Percentiles rank a stretch among this genome's conserved stretches.
These are phyloP conservation scores for Mimas tiliae DNA, from an alignment of 2,888 invertebrate genomes.

Conservation along the genomic window DNA sequence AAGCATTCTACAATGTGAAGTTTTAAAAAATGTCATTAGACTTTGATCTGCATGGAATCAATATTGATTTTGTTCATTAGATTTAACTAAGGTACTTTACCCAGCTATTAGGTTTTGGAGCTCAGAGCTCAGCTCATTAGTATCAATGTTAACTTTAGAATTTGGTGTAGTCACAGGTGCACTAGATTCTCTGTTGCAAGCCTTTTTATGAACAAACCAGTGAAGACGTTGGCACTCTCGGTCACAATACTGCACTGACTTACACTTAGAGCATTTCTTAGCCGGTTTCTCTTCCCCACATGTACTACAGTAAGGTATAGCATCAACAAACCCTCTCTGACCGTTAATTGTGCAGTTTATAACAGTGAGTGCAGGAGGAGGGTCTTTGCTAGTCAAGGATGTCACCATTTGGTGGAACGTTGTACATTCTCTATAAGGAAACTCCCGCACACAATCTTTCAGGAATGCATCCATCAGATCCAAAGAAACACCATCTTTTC, in stretches of 20 bases:
- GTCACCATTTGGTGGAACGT: slow-evolving; percentile 94
- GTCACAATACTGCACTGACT: slow-evolving; percentile 96
- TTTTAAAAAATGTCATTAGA: slow-evolving; percentile 14
- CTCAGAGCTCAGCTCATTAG: slow-evolving; percentile 78
- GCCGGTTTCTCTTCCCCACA: slow-evolving; percentile 95
- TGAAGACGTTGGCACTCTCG: slow-evolving; percentile 96
- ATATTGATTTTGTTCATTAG: slow-evolving; percentile 9
- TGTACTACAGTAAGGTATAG: slow-evolving; percentile 90
- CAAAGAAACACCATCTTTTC: slow-evolving; percentile 87
- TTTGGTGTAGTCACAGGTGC: slow-evolving; percentile 55
- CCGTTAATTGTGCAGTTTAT: slow-evolving; percentile 94
- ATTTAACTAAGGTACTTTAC: slow-evolving; percentile 41
- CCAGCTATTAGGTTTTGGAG: slow-evolving; percentile 80
- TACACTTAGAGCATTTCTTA: slow-evolving; percentile 98
- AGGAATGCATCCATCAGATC: slow-evolving; percentile 90
- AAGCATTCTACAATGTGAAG: slow-evolving; percentile 24
- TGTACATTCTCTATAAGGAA: slow-evolving; percentile 95
- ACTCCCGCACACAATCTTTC: slow-evolving; percentile 94
- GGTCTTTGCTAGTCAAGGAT: slow-evolving; percentile 90
- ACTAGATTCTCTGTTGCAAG: slow-evolving; percentile 88
- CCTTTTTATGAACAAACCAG: slow-evolving; percentile 96
- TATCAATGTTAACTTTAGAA: slow-evolving; percentile 66
- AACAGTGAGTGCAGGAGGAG: slow-evolving; percentile 88
- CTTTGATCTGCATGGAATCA: not conserved
- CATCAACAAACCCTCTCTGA: slow-evolving; percentile 90